Percentiles rank a stretch among this genome's conserved stretches.
These are phyloP conservation scores for Taurulus bubalis DNA, from an alignment of 2,113 vertebrate genomes.

Conservation along the genomic window DNA sequence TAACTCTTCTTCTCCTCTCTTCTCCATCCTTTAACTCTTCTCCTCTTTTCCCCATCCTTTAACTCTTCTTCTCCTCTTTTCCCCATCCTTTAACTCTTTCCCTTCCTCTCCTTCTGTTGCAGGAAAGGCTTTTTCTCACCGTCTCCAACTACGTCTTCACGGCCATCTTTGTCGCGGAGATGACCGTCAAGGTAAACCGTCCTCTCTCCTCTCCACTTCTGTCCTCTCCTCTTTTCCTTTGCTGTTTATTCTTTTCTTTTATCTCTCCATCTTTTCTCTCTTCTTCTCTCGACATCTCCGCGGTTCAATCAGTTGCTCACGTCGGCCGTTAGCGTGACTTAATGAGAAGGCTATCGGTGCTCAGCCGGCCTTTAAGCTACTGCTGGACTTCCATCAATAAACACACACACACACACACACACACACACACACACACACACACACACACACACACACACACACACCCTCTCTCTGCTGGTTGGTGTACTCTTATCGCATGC, in stretches of 20 bases:
- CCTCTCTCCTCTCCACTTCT: too few relatives aligned
- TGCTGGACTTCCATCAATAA: slow-evolving; percentile 45
- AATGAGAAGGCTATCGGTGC: slow-evolving; percentile 64
- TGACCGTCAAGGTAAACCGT: slow-evolving; percentile 93
- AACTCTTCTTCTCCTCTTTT: neutral
- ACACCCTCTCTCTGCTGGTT: neutral
- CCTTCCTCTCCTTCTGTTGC: slow-evolving; percentile 14
- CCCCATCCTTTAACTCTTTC: neutral
- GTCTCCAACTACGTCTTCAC: slow-evolving; percentile 98
- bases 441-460: slow-evolving; percentile 10
- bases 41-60: too few relatives aligned
- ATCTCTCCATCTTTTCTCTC: neutral
- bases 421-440: slow-evolving; percentile 13
- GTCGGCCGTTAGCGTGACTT: slow-evolving; percentile 48
- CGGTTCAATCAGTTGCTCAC: slow-evolving; percentile 45
- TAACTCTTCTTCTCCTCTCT: neutral
- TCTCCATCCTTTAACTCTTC: neutral
- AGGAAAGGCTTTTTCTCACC: slow-evolving; percentile 96
- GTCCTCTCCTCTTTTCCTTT: neutral
- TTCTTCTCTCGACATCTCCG: slow-evolving; percentile 6
- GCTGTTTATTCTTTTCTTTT: neutral
- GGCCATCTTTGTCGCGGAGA: slow-evolving; percentile 96
- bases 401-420: slow-evolving; percentile 20
- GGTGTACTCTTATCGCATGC: slow-evolving; percentile 30
- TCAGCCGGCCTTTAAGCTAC: slow-evolving; percentile 55